These are phyloP conservation scores for Zalophus californianus DNA, from an alignment of 2,797 vertebrate species.

Conservation along the genomic window DNA sequence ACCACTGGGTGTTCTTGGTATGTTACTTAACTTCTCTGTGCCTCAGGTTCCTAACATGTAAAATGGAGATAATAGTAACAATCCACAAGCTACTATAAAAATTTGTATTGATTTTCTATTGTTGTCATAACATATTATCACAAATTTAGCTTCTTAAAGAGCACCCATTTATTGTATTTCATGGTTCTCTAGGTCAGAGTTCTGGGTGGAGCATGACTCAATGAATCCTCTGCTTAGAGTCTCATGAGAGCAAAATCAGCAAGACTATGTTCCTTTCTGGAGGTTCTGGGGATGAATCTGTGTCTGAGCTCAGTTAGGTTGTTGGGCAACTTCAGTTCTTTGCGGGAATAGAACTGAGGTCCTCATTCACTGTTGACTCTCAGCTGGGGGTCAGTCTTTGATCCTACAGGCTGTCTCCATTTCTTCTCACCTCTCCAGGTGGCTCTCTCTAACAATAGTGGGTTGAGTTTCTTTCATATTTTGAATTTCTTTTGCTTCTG, in stretches of 20 bases:
- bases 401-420: neutral
- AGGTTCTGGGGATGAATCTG: neutral
- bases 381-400: neutral
- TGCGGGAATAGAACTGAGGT: neutral
- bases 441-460: neutral
- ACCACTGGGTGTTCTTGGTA: neutral
- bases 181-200: neutral
- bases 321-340: neutral
- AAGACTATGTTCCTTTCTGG: neutral
- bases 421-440: neutral
- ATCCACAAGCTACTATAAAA: neutral
- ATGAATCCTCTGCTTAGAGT: neutral
- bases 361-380: neutral
- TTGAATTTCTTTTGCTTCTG: neutral
- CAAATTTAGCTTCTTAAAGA: neutral
- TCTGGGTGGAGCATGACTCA: neutral
- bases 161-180: neutral
- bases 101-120: neutral
- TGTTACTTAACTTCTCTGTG: slow-evolving; percentile 1
- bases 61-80: neutral
- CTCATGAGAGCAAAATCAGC: neutral
- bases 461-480: neutral
- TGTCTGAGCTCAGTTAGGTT: neutral
- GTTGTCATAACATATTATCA: neutral
- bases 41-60: neutral